Conservation (phyloP, 2,888 invertebrate genomes). For the Polyploca ridens region DNA sequence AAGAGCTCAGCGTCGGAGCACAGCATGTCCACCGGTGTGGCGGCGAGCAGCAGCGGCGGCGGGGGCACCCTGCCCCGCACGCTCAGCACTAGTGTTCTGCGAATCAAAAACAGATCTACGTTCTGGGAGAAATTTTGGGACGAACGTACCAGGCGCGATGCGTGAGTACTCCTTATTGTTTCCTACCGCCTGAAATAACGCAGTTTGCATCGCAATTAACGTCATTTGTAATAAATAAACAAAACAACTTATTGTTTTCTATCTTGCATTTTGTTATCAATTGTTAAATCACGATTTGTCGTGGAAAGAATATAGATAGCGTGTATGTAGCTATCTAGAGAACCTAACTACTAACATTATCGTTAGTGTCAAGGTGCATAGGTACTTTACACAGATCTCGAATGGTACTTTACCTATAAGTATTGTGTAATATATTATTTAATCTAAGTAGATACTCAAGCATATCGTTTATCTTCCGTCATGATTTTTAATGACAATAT, state of each 20-base stretch:
- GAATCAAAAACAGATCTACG: constrained; percentile 90
- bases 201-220: background rate
- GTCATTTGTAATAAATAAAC: background rate
- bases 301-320: background rate
- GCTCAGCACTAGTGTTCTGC: constrained; percentile 91
- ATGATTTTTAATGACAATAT: background rate
- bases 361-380: background rate
- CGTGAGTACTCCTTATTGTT: constrained; percentile 83
- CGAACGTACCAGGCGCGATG: constrained; percentile 87
- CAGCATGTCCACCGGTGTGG: constrained; percentile 81
- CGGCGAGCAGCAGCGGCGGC: constrained; percentile 75
- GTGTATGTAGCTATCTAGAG: too few relatives aligned
- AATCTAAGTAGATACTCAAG: background rate
- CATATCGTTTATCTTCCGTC: background rate
- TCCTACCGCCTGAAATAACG: background rate
- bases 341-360: background rate
- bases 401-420: background rate
- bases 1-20: constrained; percentile 80
- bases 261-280: background rate
- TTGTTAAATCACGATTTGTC: background rate
- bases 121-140: constrained; percentile 95
- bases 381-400: background rate
- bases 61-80: constrained; percentile 87
- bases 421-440: background rate
- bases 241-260: background rate